Evolutionary conservation across 2,113 vertebrate species (phyloP).

Genomic region (Gallinago undulata): DNA sequence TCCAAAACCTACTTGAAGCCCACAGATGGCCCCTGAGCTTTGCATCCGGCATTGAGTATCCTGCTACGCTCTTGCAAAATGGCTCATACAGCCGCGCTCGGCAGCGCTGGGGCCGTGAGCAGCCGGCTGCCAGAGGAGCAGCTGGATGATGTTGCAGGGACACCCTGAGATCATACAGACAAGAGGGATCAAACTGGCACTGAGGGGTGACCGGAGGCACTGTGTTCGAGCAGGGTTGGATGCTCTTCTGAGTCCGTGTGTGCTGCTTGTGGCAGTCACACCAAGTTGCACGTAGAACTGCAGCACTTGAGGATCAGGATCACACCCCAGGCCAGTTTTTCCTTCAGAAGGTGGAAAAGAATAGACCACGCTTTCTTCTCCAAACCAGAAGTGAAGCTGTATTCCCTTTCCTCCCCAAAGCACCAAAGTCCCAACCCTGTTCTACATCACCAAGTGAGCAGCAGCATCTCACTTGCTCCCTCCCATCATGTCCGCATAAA

Average conservation of each 20-base stretch:
- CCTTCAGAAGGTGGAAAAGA: not conserved
- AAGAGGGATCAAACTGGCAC: not conserved
- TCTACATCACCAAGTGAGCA: not conserved
- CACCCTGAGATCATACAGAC: not conserved
- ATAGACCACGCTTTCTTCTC: accelerated
- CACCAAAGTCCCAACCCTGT: not conserved
- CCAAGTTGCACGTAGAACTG: not conserved
- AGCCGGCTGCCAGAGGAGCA: not conserved
- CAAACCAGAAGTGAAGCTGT: not conserved
- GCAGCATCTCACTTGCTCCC: not conserved
- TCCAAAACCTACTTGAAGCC: not conserved
- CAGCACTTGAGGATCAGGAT: not conserved
- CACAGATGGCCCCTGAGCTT: not conserved
- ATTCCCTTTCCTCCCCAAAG: not conserved
- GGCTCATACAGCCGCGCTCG: accelerated
- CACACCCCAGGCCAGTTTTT: not conserved
- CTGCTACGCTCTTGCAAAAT: not conserved
- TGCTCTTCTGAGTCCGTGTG: not conserved
- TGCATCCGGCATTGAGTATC: not conserved
- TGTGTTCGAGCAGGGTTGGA: accelerated
- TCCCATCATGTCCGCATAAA: not conserved
- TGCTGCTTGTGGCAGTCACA: accelerated
- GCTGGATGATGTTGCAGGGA: not conserved
- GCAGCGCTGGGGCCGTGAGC: accelerated
- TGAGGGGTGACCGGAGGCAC: not conserved